These are phyloP conservation scores for Azorinus chamasolen DNA, from an alignment of 2,888 invertebrate species.

Conservation along the genomic window DNA sequence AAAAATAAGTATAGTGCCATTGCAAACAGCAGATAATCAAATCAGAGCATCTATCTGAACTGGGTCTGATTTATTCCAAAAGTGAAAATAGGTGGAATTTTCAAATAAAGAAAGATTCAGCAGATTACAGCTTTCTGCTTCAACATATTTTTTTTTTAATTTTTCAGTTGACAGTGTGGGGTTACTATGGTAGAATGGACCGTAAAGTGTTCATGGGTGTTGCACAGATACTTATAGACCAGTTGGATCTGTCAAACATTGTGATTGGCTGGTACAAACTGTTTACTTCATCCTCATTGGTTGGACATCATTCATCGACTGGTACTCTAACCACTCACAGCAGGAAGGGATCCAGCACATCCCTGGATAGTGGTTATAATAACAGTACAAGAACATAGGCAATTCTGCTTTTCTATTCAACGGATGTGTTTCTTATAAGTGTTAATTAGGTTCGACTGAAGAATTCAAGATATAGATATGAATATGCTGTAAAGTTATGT, in stretches of 20 bases:
- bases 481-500: no score
- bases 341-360: constrained; percentile 80
- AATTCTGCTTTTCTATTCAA: not conserved
- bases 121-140: no score
- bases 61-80: no score
- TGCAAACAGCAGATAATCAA: no score
- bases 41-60: no score
- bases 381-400: constrained; percentile 65
- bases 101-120: no score
- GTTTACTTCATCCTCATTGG: constrained; percentile 85
- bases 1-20: no score
- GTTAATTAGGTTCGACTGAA: no score
- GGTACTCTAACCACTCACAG: constrained; percentile 75
- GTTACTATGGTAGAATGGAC: constrained; percentile 99
- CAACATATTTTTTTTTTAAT: no score
- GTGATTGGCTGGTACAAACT: constrained; percentile 99
- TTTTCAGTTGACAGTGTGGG: constrained; percentile 99
- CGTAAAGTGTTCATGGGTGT: constrained; percentile 99
- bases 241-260: constrained; percentile 98
- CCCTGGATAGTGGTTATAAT: constrained; percentile 78
- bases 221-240: constrained; percentile 99
- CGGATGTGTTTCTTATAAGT: no score
- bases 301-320: constrained; percentile 83
- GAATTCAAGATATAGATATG: no score
- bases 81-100: no score